Evolutionary conservation across 2,113 vertebrate species (phyloP).

Genomic region (Heptranchias perlo): DNA sequence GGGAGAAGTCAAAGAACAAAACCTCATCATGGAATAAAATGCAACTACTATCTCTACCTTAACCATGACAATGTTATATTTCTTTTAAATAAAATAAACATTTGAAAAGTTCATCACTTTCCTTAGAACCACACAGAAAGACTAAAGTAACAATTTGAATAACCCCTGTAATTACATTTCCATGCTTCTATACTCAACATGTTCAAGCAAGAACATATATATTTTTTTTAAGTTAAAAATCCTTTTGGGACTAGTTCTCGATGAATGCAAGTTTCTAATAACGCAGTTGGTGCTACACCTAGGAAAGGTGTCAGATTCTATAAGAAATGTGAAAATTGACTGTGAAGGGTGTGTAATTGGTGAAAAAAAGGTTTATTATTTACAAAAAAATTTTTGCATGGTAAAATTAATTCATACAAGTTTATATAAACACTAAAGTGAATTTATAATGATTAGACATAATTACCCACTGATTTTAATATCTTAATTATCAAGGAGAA

Average conservation of each 20-base stretch:
- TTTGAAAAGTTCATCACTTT: not conserved
- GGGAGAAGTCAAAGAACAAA: not conserved
- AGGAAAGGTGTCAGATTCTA: not conserved
- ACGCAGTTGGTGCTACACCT: not conserved
- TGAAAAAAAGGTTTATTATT: not conserved
- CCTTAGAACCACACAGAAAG: not conserved
- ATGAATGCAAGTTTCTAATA: not conserved
- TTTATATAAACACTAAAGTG: not conserved
- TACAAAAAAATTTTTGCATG: not conserved
- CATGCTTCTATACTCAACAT: not conserved
- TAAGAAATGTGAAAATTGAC: not conserved
- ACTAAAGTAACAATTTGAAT: not conserved
- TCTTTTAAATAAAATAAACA: not conserved
- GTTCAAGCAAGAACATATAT: not conserved
- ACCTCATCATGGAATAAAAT: not conserved
- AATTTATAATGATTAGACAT: slow-evolving; percentile 7
- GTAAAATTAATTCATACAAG: not conserved
- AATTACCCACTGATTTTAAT: slow-evolving; percentile 32
- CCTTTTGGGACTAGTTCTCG: not conserved
- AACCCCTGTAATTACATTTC: not conserved
- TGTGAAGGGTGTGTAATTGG: slow-evolving; percentile 1
- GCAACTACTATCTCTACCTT: not conserved
- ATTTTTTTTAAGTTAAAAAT: not conserved
- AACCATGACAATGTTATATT: not conserved
- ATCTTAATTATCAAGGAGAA: slow-evolving; percentile 21